Evolutionary conservation across 1,140 invertebrate species (phyloP).

Genomic region (Plutomurus gul): DNA sequence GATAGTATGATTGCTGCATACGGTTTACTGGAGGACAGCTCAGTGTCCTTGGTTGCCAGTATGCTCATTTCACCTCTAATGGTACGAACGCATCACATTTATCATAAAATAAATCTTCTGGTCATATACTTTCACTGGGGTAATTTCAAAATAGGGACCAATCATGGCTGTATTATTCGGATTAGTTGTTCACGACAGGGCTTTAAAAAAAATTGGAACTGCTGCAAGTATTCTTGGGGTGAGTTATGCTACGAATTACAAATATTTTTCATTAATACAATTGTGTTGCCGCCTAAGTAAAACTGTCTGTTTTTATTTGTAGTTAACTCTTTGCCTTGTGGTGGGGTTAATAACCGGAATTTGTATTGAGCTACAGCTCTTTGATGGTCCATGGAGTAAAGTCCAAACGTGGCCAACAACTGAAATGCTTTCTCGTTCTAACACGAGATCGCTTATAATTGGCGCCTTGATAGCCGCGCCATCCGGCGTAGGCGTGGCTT

Average conservation of each 20-base stretch:
- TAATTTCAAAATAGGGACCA: constrained; percentile 67
- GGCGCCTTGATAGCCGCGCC: constrained; percentile 50
- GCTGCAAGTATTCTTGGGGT: constrained; percentile 70
- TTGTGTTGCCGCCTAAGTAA: too few relatives aligned
- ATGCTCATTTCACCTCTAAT: constrained; percentile 87
- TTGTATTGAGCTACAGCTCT: constrained; percentile 69
- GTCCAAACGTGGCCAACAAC: constrained; percentile 72
- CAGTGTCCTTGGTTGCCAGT: constrained; percentile 80
- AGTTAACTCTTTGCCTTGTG: constrained; percentile 71
- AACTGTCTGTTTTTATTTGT: too few relatives aligned
- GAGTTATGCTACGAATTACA: too few relatives aligned
- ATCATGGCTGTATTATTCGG: constrained; percentile 85
- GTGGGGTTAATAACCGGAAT: constrained; percentile 81
- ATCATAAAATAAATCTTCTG: too few relatives aligned
- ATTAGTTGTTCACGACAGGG: constrained; percentile 73
- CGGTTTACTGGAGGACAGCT: constrained; percentile 78
- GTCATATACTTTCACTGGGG: too few relatives aligned
- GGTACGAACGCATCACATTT: too few relatives aligned
- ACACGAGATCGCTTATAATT: constrained; percentile 5
- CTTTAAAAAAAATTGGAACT: constrained; percentile 68
- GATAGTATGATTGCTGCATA: constrained; percentile 67
- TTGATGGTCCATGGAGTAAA: constrained; percentile 64
- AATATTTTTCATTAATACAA: too few relatives aligned
- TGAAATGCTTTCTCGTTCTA: constrained; percentile 69
- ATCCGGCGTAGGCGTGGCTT: constrained; percentile 68